phyloP scores from a whole-genome alignment of 1,140 invertebrate species.

The Oryzaephilus surinamensis region DNA sequence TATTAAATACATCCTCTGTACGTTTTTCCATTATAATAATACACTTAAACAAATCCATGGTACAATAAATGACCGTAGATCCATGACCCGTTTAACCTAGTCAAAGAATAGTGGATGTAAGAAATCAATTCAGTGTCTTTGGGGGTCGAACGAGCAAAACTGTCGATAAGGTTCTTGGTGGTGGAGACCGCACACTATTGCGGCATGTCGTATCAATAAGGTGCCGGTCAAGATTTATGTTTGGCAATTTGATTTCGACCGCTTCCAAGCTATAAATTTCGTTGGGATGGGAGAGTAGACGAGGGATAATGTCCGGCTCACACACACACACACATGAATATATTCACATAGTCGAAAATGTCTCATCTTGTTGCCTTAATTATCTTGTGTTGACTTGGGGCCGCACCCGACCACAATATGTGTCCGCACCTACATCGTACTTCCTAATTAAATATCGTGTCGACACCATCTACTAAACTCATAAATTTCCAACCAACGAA shows the following conservation, averaged over 20 bases:
- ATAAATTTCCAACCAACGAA: constrained; percentile 30
- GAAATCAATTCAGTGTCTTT: too few relatives aligned
- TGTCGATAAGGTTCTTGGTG: too few relatives aligned
- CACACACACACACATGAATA: too few relatives aligned
- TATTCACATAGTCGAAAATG: too few relatives aligned
- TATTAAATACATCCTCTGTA: too few relatives aligned
- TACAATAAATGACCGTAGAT: too few relatives aligned
- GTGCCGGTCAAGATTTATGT: constrained; percentile 25
- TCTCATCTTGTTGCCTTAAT: constrained; percentile 28
- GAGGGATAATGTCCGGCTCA: constrained; percentile 9
- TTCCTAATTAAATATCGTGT: constrained; percentile 31
- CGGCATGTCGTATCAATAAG: constrained; percentile 26
- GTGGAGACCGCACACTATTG: constrained; percentile 13
- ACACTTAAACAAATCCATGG: too few relatives aligned
- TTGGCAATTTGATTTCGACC: constrained; percentile 24
- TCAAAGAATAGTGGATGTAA: too few relatives aligned
- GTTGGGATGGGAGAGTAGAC: too few relatives aligned
- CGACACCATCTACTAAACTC: constrained; percentile 27
- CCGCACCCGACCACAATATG: constrained; percentile 20
- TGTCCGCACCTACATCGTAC: constrained; percentile 28
- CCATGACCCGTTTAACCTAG: too few relatives aligned
- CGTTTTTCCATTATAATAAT: too few relatives aligned
- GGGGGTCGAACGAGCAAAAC: too few relatives aligned
- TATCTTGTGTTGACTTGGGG: constrained; percentile 22
- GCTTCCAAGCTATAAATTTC: constrained; percentile 15